These are phyloP conservation scores for Eurosta solidaginis DNA, from an alignment of 1,140 invertebrate species.

Conservation along the genomic window DNA sequence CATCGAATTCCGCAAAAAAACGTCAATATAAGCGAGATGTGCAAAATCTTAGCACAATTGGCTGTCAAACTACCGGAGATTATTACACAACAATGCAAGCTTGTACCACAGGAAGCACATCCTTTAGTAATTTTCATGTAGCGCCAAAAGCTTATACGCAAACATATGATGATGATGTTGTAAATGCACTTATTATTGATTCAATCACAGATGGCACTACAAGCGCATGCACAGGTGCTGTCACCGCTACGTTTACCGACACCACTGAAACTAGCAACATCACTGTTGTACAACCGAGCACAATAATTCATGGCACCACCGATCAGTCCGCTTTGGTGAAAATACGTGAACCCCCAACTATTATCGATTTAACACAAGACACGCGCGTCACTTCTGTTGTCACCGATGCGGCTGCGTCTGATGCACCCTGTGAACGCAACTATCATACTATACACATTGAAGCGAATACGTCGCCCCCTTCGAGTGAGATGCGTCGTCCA, in stretches of 20 bases:
- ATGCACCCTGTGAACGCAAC: not conserved
- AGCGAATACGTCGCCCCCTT: constrained; percentile 34
- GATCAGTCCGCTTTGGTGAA: not conserved
- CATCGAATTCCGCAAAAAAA: not conserved
- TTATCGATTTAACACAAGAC: not conserved
- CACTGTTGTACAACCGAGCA: not conserved
- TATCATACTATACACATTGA: constrained; percentile 47
- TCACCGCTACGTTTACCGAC: not conserved
- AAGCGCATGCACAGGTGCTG: not conserved
- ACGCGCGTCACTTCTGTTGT: not conserved
- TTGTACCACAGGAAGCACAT: not conserved
- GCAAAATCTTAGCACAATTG: not conserved
- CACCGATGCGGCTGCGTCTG: not conserved
- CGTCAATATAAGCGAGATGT: not conserved
- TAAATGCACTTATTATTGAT: not conserved
- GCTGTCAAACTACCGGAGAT: not conserved
- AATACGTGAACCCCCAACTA: not conserved
- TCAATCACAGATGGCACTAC: not conserved
- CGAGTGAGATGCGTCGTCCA: not conserved
- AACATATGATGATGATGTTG: not conserved
- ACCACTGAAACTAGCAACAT: not conserved
- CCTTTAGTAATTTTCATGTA: not conserved
- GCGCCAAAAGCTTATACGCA: not conserved
- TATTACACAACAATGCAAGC: not conserved
- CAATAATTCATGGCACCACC: not conserved